These are phyloP conservation scores for Todus mexicanus DNA, from an alignment of 2,797 vertebrate genomes.

Conservation along the genomic window DNA sequence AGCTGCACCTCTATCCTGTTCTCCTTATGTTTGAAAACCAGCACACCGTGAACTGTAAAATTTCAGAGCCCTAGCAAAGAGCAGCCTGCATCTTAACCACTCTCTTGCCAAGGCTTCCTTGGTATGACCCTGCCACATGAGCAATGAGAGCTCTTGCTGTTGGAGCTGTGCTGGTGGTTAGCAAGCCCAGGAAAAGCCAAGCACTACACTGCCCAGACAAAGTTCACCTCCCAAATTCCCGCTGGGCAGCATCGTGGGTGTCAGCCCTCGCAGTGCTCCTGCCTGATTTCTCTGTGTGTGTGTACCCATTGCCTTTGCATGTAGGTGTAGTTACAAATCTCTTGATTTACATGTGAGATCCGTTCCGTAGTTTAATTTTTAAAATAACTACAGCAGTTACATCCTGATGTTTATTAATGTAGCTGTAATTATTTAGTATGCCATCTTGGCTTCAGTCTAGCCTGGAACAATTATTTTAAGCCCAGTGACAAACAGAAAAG, in stretches of 20 bases:
- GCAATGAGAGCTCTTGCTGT: neutral
- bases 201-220: neutral
- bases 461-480: neutral
- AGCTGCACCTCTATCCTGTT: neutral
- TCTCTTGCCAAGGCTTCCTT: neutral
- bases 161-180: neutral
- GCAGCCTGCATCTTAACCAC: neutral
- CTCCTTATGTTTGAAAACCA: neutral
- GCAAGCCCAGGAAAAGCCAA: accelerated
- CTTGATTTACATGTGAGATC: neutral
- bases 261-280: neutral
- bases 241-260: neutral
- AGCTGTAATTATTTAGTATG: neutral
- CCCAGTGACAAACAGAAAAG: neutral
- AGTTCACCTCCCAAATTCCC: neutral
- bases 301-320: accelerated
- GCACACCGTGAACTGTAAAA: neutral
- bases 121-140: neutral
- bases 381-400: neutral
- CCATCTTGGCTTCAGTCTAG: neutral
- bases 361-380: neutral
- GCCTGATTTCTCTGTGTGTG: neutral
- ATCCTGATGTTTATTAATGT: neutral
- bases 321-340: neutral
- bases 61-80: neutral